Conservation (phyloP, 2,888 invertebrate genomes). For the Torymus tubicola region DNA sequence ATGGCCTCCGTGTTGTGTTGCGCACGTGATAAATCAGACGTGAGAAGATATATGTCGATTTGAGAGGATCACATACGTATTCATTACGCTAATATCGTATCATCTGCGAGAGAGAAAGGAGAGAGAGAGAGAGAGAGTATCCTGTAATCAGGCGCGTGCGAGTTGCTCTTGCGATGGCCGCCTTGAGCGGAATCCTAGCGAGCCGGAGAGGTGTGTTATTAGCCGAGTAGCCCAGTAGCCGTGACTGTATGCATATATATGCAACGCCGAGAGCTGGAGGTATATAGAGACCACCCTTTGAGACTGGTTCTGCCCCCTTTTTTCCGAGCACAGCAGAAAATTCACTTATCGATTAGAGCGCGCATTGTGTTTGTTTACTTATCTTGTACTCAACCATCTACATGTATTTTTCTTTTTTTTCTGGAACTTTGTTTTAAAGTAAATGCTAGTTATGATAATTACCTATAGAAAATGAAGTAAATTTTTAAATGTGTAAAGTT, state of each 20-base stretch:
- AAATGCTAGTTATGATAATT: too few species aligned
- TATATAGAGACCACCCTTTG: constrained; percentile 24
- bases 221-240: constrained; percentile 38
- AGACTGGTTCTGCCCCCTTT: neutral
- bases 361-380: too few species aligned
- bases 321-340: neutral
- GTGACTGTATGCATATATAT: neutral
- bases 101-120: constrained; percentile 11
- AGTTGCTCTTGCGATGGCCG: neutral
- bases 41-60: constrained; percentile 39
- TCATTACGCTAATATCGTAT: constrained; percentile 45
- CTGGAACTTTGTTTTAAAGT: too few species aligned
- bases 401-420: too few species aligned
- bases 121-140: neutral
- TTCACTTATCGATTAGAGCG: too few species aligned
- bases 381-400: too few species aligned
- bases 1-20: neutral
- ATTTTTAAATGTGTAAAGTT: too few species aligned
- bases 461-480: too few species aligned
- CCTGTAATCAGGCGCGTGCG: constrained; percentile 35
- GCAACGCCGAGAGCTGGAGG: neutral
- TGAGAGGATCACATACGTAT: constrained; percentile 18
- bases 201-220: constrained; percentile 34
- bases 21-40: constrained; percentile 41
- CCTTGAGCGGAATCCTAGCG: constrained; percentile 39